Base-by-base conservation (phyloP, 2,888 invertebrate species). In the Agrotis puta region DNA sequence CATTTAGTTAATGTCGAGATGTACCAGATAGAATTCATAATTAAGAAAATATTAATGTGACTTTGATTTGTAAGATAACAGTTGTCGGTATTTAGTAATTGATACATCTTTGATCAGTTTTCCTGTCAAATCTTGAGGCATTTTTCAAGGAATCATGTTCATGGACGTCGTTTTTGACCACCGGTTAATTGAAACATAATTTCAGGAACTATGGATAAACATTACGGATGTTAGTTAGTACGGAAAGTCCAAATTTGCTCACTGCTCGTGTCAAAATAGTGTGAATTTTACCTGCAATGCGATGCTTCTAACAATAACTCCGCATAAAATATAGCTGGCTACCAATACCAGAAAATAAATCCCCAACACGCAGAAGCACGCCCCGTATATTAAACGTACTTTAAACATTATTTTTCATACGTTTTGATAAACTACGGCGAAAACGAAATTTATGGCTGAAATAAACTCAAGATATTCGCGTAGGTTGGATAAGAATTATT, bases 401-500 rank as follows among this genome's bases (percentile, higher is more conserved):
- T 20, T 14, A 62, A 57, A 62, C 53, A 65, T 70, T 39, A 76
- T 50, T 61, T 64, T 77, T 77, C 56, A 50, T 39, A 45, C 45
- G 39, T 71, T 71, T 54, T 70, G 67, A 83, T 74, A 79, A 79
- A 77, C 53, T 56, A 53, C 73, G 39, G 64, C 58, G n/a, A 70
- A 70, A 82, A 66, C 51, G 58, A 27, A 77, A 73, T 77, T 76
- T 72, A 79, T 73, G 51, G 1, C 22, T 47, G 50, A 64, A 56
- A 80, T 72, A 58, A 64, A 65, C 64, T 47, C 47, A 61, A 77
- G 57, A 74, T 82, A 82, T 81, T 65, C 69, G 72, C 66, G 86
- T 81, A n/a, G 87, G 87, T 47, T 39, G 64, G 6, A 39, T 63
- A 56, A 20, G 18, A 50, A 27, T 67, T 80, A 84, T 72, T 75